A percentile compares a stretch with the other conserved stretches of the same genome.
These are phyloP conservation scores for Periophthalmus magnuspinnatus DNA, from an alignment of 2,797 vertebrate species.

Conservation along the genomic window DNA sequence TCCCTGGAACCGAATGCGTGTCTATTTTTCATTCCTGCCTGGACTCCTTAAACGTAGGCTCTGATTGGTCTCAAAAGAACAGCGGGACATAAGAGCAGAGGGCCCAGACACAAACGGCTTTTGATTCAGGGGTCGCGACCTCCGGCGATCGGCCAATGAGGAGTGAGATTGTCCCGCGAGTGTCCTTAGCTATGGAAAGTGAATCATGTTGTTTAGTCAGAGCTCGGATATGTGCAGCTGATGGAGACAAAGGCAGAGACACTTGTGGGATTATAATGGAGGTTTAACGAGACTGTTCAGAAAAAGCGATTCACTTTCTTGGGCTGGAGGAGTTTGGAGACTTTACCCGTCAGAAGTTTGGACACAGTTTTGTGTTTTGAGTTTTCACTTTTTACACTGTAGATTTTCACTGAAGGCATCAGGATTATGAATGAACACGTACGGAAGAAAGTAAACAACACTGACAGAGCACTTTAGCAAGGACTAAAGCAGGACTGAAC, in stretches of 20 bases:
- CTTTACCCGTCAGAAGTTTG: background rate
- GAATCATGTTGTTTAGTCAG: constrained; percentile 38
- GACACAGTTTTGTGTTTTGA: too few relatives aligned
- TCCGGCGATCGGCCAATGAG: constrained; percentile 44
- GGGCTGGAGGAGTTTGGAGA: background rate
- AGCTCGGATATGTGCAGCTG: constrained; percentile 23
- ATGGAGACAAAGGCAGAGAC: constrained; percentile 9
- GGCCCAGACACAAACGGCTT: constrained; percentile 16
- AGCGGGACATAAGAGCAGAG: constrained; percentile 11
- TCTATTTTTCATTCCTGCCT: constrained; percentile 50
- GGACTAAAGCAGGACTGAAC: too few relatives aligned
- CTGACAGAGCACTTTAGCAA: too few relatives aligned
- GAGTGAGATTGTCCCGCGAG: constrained; percentile 29
- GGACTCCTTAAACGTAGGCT: constrained; percentile 10
- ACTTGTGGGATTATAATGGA: background rate
- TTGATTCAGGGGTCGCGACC: constrained; percentile 19
- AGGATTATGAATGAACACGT: too few relatives aligned
- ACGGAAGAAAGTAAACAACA: too few relatives aligned
- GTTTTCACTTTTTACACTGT: too few relatives aligned
- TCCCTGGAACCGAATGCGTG: constrained; percentile 66
- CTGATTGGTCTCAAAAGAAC: constrained; percentile 42
- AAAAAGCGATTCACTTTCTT: too few relatives aligned
- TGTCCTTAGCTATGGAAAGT: constrained; percentile 43
- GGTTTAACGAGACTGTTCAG: background rate
- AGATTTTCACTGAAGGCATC: too few relatives aligned